These are phyloP conservation scores for Pluvialis apricaria DNA, from an alignment of 2,113 vertebrate genomes.

Conservation along the genomic window DNA sequence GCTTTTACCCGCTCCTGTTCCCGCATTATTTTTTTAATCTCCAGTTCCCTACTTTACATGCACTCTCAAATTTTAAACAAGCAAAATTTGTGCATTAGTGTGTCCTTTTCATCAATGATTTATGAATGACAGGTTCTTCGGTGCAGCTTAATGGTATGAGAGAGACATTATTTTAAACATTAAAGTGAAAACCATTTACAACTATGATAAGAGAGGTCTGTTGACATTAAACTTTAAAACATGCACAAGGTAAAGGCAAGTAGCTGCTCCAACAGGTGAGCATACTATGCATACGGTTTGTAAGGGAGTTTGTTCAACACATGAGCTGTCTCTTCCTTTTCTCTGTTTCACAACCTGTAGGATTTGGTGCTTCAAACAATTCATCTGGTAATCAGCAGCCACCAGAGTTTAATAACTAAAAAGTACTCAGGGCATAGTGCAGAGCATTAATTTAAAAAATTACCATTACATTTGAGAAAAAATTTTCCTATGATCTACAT, in stretches of 20 bases:
- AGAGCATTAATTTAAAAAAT: not conserved
- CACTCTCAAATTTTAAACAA: slow-evolving; percentile 86
- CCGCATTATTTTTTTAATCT: slow-evolving; percentile 92
- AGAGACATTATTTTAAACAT: slow-evolving; percentile 99
- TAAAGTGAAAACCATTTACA: slow-evolving; percentile 98
- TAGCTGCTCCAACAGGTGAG: slow-evolving; percentile 70
- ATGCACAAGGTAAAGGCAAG: slow-evolving; percentile 81
- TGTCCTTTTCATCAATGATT: slow-evolving; percentile 89
- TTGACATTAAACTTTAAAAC: slow-evolving; percentile 94
- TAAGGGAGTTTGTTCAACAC: slow-evolving; percentile 55
- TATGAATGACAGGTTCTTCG: slow-evolving; percentile 86
- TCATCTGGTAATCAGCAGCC: not conserved
- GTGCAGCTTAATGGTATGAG: slow-evolving; percentile 90
- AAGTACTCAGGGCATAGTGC: not conserved
- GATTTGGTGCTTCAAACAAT: not conserved
- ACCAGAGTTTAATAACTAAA: not conserved
- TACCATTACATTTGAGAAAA: not conserved
- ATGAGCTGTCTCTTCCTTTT: slow-evolving; percentile 22
- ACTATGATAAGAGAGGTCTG: slow-evolving; percentile 93
- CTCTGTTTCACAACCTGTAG: slow-evolving; percentile 27
- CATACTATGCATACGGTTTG: not conserved
- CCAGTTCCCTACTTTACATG: slow-evolving; percentile 85
- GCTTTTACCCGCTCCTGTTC: slow-evolving; percentile 81
- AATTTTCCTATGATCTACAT: not conserved
- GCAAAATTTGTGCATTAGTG: slow-evolving; percentile 93